These are phyloP conservation scores for Silurus glanis DNA, from an alignment of 2,113 vertebrate genomes.

Conservation along the genomic window DNA sequence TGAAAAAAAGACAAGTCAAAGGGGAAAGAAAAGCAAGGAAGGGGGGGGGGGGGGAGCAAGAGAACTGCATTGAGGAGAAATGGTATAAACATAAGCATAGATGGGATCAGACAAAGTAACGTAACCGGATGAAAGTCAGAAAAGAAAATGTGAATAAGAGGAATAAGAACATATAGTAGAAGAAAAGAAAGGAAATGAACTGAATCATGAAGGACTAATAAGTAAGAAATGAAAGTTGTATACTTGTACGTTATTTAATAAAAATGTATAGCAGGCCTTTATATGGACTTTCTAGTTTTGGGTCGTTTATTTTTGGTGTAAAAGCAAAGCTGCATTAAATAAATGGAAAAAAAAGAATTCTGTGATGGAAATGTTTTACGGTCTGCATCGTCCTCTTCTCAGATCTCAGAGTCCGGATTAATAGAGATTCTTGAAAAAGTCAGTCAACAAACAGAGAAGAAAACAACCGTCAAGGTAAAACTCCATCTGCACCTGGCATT, in stretches of 20 bases:
- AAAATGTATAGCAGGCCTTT: background rate
- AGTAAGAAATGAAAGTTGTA: background rate
- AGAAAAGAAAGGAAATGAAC: background rate
- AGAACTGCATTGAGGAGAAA: background rate
- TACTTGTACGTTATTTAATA: background rate
- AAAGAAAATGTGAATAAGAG: background rate
- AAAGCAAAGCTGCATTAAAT: background rate
- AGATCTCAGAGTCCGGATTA: conserved; percentile 92
- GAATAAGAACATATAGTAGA: background rate
- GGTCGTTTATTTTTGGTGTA: background rate
- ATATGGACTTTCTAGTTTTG: background rate
- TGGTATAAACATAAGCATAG: background rate
- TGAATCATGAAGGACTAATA: background rate
- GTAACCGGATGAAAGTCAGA: background rate
- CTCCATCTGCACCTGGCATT: background rate
- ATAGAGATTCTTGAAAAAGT: conserved; percentile 99
- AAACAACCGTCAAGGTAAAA: conserved; percentile 90
- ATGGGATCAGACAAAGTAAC: too few species aligned
- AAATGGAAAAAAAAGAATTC: background rate
- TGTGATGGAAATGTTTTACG: too few species aligned
- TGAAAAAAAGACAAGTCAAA: background rate
- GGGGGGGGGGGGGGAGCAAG: background rate
- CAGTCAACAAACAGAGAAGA: conserved; percentile 96
- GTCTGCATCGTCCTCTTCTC: background rate
- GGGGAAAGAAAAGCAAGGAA: too few species aligned